Conservation (phyloP, 2,113 vertebrate species). For the Lynx canadensis region DNA sequence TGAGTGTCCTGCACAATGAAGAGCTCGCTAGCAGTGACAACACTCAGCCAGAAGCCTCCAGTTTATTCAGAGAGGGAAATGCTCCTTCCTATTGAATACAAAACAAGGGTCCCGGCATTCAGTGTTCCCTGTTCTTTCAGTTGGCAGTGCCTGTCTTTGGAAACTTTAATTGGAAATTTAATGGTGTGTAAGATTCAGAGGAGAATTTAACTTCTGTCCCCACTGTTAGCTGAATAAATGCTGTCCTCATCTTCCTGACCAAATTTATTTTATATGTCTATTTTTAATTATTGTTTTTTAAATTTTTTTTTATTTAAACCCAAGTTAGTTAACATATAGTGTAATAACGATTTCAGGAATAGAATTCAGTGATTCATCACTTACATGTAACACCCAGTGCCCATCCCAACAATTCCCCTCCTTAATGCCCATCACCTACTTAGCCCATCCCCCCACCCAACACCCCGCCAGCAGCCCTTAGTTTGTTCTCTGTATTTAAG, state of each 20-base stretch:
- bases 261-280: background rate
- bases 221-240: background rate
- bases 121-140: background rate
- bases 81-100: background rate
- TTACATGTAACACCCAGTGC: no score
- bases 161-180: conserved; percentile 35
- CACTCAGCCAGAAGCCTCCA: background rate
- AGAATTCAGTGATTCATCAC: no score
- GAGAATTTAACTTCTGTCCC: conserved; percentile 6
- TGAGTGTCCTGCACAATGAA: conserved; percentile 32
- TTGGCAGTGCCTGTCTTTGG: background rate
- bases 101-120: background rate
- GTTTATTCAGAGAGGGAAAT: background rate
- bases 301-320: no score
- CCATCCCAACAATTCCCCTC: no score
- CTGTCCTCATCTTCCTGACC: background rate
- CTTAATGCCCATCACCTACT: no score
- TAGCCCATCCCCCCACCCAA: no score
- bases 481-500: no score
- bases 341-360: no score
- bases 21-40: background rate
- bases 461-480: no score
- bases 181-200: conserved; percentile 2
- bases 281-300: background rate
- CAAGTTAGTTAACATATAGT: no score